Conservation (phyloP, 2,113 vertebrate genomes). For the Orthochromis indermauri region DNA sequence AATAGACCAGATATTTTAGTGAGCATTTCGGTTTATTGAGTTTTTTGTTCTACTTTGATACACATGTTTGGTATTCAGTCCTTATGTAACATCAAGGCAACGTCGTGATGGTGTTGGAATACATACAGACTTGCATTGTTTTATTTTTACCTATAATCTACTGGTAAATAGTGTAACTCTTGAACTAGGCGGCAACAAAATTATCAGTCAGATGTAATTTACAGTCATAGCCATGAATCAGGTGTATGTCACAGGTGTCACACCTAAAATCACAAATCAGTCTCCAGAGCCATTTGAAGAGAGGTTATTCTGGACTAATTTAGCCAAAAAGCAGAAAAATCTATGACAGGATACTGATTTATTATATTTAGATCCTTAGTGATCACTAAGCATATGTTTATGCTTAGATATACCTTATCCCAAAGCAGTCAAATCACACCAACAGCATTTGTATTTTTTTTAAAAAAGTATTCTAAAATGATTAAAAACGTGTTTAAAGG, state of each 20-base stretch:
- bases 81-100: conserved; percentile 61
- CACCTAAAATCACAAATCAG: neutral
- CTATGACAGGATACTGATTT: neutral
- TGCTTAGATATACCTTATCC: neutral
- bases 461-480: neutral
- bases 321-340: neutral
- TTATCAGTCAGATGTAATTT: neutral
- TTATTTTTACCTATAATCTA: conserved; percentile 10
- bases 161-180: neutral
- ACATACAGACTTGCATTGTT: conserved; percentile 39
- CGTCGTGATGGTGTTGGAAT: conserved; percentile 50
- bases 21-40: conserved; percentile 54
- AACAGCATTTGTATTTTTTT: neutral
- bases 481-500: neutral
- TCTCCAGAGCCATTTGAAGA: neutral
- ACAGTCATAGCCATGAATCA: neutral
- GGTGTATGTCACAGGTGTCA: neutral
- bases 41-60: conserved; percentile 34
- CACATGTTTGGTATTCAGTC: conserved; percentile 56
- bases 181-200: neutral
- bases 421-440: neutral
- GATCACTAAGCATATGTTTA: neutral
- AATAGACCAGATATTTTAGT: conserved; percentile 8
- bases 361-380: neutral
- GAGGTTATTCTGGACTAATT: neutral